Evolutionary conservation across 2,888 invertebrate species (phyloP), one percentile per base, ranked within the genome.

Genomic region (Andrena camellia): DNA sequence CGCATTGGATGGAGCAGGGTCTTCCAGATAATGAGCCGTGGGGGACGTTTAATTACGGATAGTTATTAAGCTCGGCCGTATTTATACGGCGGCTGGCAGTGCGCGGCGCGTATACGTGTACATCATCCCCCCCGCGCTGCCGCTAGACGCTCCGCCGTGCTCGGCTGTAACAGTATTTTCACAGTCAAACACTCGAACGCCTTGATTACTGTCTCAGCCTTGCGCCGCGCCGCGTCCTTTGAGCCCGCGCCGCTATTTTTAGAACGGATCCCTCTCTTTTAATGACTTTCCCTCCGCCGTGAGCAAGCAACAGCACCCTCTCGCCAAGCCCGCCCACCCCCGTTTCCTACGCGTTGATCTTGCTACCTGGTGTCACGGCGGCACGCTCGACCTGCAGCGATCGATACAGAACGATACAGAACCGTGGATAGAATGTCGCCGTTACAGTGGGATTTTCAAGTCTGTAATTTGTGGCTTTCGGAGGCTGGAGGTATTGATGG

Each of bases 11-110:
- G 62, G 57, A 13, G 42, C 59, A 52, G 33, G 50, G 54, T 69
- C 66, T 26, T 59, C 29, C 48, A 33, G 57, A 80, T 84, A 81
- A 86, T 72, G 76, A 84, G 73, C 71, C 64, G 10, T 60, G 57
- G 73, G 50, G 63, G 63, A 31, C 75, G 62, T 87, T 88, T 87
- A 87, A 88, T 88, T 84, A 88, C 76, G 67, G 68, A 73, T 10
- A 74, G 71, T 80, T 84, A 88, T 83, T 80, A 83, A 79, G 52
- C 67, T 35, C 57, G 54, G 50, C n/a, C 17, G 74, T 74, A 66
- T 81, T 71, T 77, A 33, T 71, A 62, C 50, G 57, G 35, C 33
- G 13, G 35, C 62, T 10, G 42, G 52, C 52, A 0, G 29, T 50
- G n/a, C 62, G 20, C n/a, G 20, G 8, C 13, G 1, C 29, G 4